These are phyloP conservation scores for Glaucidium brasilianum DNA, from an alignment of 2,113 vertebrate species.

Conservation along the genomic window DNA sequence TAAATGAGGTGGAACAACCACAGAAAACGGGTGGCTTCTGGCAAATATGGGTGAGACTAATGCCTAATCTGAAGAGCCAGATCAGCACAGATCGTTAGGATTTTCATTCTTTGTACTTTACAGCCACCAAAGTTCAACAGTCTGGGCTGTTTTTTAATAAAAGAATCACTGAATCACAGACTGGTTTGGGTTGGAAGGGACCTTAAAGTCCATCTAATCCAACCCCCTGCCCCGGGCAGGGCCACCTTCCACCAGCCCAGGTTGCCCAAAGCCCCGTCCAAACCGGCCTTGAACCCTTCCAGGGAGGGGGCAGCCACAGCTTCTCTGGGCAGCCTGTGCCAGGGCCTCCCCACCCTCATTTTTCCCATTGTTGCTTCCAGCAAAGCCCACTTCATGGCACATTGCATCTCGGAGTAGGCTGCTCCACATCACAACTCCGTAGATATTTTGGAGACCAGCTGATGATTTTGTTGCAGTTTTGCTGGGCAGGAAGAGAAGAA, in stretches of 20 bases:
- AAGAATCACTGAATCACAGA: accelerated
- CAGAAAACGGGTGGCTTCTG: accelerated
- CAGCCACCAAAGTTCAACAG: neutral
- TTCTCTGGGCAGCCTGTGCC: neutral
- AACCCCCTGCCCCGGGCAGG: neutral
- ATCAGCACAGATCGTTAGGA: accelerated
- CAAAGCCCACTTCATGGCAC: neutral
- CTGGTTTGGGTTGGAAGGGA: neutral
- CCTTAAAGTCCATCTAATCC: neutral
- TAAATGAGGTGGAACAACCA: neutral
- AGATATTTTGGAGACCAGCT: neutral
- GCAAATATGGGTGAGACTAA: neutral
- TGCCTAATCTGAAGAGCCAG: neutral
- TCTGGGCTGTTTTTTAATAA: neutral
- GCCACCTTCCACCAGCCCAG: accelerated
- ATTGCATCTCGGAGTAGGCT: accelerated
- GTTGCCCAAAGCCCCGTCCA: neutral
- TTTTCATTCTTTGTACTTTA: neutral
- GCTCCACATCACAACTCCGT: neutral
- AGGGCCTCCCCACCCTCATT: accelerated
- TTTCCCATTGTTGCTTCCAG: too few relatives aligned
- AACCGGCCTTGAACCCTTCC: neutral
- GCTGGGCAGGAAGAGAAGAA: neutral
- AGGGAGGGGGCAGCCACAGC: neutral
- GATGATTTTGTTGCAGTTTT: neutral